phyloP scores from a whole-genome alignment of 2,113 vertebrate species.

The Dascyllus trimaculatus region DNA sequence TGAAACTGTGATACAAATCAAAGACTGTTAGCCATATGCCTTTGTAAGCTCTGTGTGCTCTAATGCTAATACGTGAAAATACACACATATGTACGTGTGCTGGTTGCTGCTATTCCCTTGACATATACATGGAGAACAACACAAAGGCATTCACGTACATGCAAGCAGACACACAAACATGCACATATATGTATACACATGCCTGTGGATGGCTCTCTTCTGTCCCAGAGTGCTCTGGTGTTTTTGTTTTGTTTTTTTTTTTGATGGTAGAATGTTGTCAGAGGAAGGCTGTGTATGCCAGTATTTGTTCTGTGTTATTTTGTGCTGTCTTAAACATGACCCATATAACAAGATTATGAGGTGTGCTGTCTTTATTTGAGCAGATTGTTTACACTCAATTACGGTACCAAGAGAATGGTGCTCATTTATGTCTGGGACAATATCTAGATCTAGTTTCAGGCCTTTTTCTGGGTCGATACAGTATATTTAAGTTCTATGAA shows the following conservation, averaged over 20 bases:
- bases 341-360: slow-evolving; percentile 60
- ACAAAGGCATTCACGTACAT: slow-evolving; percentile 26
- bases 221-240: slow-evolving; percentile 58
- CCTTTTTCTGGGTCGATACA: too few relatives aligned
- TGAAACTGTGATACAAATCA: slow-evolving; percentile 76
- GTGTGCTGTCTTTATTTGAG: slow-evolving; percentile 61
- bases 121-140: slow-evolving; percentile 45
- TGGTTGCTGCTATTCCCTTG: slow-evolving; percentile 58
- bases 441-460: background rate
- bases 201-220: slow-evolving; percentile 36
- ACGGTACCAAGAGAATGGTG: background rate
- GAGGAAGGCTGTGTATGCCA: slow-evolving; percentile 54
- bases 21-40: slow-evolving; percentile 85
- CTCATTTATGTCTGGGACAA: slow-evolving; percentile 18
- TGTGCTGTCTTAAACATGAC: slow-evolving; percentile 77
- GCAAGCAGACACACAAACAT: slow-evolving; percentile 23
- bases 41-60: slow-evolving; percentile 75
- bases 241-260: too few relatives aligned
- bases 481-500: too few relatives aligned
- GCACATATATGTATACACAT: slow-evolving; percentile 19
- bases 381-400: slow-evolving; percentile 12
- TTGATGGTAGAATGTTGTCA: slow-evolving; percentile 38
- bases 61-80: slow-evolving; percentile 66
- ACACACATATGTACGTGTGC: slow-evolving; percentile 52
- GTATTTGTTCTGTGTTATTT: slow-evolving; percentile 73